Conservation (phyloP, 2,797 vertebrate species). For the Denticeps clupeoides region DNA sequence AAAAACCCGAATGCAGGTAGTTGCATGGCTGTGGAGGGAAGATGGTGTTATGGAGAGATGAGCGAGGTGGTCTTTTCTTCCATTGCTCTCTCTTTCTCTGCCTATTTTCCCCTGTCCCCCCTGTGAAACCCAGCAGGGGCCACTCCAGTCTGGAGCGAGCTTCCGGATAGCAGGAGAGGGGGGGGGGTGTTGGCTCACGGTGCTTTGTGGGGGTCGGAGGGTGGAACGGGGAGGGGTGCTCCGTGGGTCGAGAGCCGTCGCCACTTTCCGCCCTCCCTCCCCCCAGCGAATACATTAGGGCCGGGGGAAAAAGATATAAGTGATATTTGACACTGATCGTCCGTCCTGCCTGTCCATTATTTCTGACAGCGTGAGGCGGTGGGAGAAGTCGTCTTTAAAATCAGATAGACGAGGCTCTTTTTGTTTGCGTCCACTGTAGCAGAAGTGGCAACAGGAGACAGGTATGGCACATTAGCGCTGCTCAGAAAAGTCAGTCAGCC, state of each 20-base stretch:
- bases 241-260: neutral
- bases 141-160: constrained; percentile 50
- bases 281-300: constrained; percentile 35
- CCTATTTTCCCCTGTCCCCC: constrained; percentile 23
- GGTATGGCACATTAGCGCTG: constrained; percentile 41
- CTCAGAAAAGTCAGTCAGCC: constrained; percentile 26
- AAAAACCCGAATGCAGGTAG: too few species aligned
- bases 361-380: constrained; percentile 51
- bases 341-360: constrained; percentile 54
- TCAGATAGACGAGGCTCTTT: constrained; percentile 44
- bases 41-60: too few species aligned
- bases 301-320: constrained; percentile 43
- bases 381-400: constrained; percentile 46
- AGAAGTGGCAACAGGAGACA: constrained; percentile 57
- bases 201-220: constrained; percentile 2
- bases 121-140: constrained; percentile 53
- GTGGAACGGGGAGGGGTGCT: neutral
- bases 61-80: neutral
- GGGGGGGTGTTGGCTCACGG: neutral
- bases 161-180: constrained; percentile 47
- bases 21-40: too few species aligned
- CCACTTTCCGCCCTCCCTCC: neutral
- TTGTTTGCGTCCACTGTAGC: constrained; percentile 66
- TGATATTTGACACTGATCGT: constrained; percentile 57
- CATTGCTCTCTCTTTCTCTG: constrained; percentile 11